A percentile compares a stretch with the other conserved stretches of the same genome.
Evolutionary conservation across 2,113 vertebrate genomes (phyloP).

Genomic region (Clinocottus analis): DNA sequence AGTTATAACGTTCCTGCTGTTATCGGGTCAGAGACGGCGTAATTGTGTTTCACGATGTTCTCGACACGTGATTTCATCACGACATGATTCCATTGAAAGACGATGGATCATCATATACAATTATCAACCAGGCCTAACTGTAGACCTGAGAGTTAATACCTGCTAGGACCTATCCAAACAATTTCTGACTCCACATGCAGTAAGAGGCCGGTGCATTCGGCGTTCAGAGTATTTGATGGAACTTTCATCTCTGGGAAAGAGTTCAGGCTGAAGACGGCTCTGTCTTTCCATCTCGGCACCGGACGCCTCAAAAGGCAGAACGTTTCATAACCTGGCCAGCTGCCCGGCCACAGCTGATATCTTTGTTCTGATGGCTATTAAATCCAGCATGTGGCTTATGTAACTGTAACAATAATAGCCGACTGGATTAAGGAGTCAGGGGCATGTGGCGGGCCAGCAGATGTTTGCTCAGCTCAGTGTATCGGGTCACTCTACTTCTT

Average conservation of each 20-base stretch:
- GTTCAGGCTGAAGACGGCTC: slow-evolving; percentile 3
- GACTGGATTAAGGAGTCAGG: slow-evolving; percentile 64
- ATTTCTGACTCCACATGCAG: neutral
- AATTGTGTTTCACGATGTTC: too few species aligned
- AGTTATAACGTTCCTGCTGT: too few species aligned
- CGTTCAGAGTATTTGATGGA: neutral
- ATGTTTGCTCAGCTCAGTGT: slow-evolving; percentile 71
- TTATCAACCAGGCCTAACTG: too few species aligned
- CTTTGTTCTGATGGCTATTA: slow-evolving; percentile 38
- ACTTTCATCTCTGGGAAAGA: neutral
- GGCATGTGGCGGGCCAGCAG: slow-evolving; percentile 58
- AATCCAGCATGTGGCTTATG: slow-evolving; percentile 62
- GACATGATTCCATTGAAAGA: too few species aligned
- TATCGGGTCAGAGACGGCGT: too few species aligned
- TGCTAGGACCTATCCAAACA: neutral
- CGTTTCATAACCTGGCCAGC: slow-evolving; percentile 33
- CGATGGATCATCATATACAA: too few species aligned
- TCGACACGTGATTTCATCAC: too few species aligned
- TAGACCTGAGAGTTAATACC: too few species aligned
- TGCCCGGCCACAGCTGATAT: slow-evolving; percentile 28
- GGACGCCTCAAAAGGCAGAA: slow-evolving; percentile 2
- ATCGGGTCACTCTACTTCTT: slow-evolving; percentile 52
- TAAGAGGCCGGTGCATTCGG: neutral
- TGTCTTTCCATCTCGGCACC: neutral
- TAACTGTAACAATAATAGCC: slow-evolving; percentile 66